Base-by-base conservation (phyloP, 2,888 invertebrate species). In the Diabrotica balteata region DNA sequence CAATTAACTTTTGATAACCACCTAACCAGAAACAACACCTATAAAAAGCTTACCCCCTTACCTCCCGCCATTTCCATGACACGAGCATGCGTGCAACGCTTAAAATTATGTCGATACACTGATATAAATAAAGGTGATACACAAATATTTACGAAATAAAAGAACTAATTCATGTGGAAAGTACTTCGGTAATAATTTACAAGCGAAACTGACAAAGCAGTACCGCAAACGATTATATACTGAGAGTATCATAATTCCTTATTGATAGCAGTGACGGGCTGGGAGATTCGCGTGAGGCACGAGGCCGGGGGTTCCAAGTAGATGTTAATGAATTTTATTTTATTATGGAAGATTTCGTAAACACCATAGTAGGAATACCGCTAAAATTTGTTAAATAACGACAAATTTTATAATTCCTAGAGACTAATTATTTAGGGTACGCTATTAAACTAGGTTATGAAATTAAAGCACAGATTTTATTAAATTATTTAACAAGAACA, bases 91-190 rank as follows among this genome's bases (percentile, higher is more conserved):
- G 77, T 78, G 78, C 76, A 75, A 73, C 75, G 73, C 71, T 68
- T 72, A 75, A 75, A 82, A 77, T 80, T 80, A 80, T 80, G 80
- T 76, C 66, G 74, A 71, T 73, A 75, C 78, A 77, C 74, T 68
- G 78, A 75, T 77, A 83, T 82, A 83, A 83, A 82, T 82, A 82
- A 81, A 80, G 75, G 77, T 78, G 79, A 81, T 82, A 81, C 80
- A 81, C 79, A 82, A 82, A 82, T 81, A 81, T 82, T 81, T 80
- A 77, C 77, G 73, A 80, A 80, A 80, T 77, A 80, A 81, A 80
- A 79, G 74, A 77, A 72, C 74, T 75, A 77, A 76, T 79, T 79
- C 79, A 79, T 78, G 78, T 78, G 80, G 75, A 78, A 78, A 74
- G 76, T 75, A 78, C 75, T 78, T 76, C 74, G 71, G 72, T 70